Conservation (phyloP, 2,113 vertebrate genomes). For the Odobenus rosmarus region DNA sequence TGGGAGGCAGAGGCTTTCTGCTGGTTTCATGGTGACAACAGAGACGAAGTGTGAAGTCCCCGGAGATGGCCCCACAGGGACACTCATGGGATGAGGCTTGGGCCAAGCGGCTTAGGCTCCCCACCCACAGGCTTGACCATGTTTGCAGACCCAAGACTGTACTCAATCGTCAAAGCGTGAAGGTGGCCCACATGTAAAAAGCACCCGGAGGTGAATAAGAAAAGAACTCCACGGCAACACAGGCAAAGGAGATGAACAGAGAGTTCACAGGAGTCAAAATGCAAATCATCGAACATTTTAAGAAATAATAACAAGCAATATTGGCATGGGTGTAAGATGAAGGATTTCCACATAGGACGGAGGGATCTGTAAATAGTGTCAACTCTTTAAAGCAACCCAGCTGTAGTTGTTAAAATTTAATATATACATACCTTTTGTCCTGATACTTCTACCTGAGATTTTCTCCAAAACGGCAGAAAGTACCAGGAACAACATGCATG, state of each 20-base stretch:
- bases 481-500: not conserved
- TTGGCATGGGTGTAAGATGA: not conserved
- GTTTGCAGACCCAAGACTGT: not conserved
- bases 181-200: not conserved
- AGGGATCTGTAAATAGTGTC: not conserved
- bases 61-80: accelerated
- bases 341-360: not conserved
- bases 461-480: not conserved
- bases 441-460: not conserved
- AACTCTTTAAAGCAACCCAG: not conserved
- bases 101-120: not conserved
- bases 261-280: not conserved
- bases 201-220: not conserved
- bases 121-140: accelerated
- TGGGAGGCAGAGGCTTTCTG: not conserved
- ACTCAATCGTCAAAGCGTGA: not conserved
- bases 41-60: not conserved
- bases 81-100: accelerated
- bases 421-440: not conserved
- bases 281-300: not conserved
- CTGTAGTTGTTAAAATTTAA: not conserved
- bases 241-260: not conserved
- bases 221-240: not conserved
- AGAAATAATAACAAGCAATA: not conserved
- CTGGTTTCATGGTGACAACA: accelerated